A percentile compares a stretch with the other conserved stretches of the same genome.
Evolutionary conservation across 2,113 vertebrate species (phyloP).

Genomic region (Nothoprocta perdicaria): DNA sequence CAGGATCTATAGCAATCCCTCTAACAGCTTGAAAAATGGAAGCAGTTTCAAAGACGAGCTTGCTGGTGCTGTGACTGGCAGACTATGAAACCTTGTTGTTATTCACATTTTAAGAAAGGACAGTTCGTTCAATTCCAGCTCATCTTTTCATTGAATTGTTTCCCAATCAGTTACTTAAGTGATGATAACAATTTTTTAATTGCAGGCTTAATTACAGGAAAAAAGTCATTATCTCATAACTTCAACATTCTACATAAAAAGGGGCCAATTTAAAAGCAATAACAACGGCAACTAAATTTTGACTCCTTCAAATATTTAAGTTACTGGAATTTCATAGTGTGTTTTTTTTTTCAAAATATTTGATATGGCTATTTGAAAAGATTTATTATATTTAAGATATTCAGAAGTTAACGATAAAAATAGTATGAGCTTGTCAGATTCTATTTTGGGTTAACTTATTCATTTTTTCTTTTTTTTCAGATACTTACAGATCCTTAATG

Average conservation of each 20-base stretch:
- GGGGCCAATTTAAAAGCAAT: not conserved
- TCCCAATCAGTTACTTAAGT: conserved; percentile 39
- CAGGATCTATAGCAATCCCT: conserved; percentile 73
- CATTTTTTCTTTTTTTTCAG: not conserved
- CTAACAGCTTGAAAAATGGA: conserved; percentile 77
- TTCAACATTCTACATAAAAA: not conserved
- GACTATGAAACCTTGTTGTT: conserved; percentile 66
- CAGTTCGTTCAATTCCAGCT: conserved; percentile 53
- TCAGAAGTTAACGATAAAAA: not conserved
- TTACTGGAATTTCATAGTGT: not conserved
- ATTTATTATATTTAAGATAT: not conserved
- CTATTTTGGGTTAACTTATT: not conserved
- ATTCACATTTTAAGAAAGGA: conserved; percentile 64
- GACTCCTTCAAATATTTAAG: conserved; percentile 15
- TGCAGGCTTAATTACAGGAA: conserved; percentile 49
- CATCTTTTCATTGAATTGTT: conserved; percentile 59
- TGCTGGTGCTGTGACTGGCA: conserved; percentile 63
- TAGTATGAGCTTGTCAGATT: not conserved
- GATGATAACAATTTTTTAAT: conserved; percentile 53
- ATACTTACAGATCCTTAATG: not conserved
- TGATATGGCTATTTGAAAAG: not conserved
- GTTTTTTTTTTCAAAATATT: not conserved
- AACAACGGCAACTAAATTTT: not conserved
- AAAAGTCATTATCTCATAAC: conserved; percentile 47
- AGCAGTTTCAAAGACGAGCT: conserved; percentile 71